These are phyloP conservation scores for Pedetes capensis DNA, from an alignment of 2,113 vertebrate species.

Conservation along the genomic window DNA sequence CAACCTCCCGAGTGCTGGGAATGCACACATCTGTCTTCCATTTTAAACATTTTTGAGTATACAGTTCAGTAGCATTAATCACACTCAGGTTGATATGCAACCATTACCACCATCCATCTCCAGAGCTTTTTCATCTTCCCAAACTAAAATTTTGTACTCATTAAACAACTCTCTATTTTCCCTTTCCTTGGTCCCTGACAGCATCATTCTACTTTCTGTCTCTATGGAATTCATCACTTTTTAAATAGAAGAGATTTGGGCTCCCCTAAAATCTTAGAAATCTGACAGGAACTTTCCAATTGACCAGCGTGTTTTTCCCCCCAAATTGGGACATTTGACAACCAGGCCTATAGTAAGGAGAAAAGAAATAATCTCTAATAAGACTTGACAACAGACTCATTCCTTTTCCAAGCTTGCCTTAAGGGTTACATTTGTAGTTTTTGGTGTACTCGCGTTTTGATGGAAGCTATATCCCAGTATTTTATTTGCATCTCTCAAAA, in stretches of 20 bases:
- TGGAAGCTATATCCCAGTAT: neutral
- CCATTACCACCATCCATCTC: neutral
- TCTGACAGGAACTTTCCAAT: neutral
- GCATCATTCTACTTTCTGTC: neutral
- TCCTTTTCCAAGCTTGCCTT: slow-evolving; percentile 3
- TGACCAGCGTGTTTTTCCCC: neutral
- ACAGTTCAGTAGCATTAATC: neutral
- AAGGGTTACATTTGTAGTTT: neutral
- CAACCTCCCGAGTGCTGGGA: no score
- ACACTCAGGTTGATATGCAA: neutral
- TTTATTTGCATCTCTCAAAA: neutral
- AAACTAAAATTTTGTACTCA: neutral
- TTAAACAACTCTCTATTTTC: neutral
- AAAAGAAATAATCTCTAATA: neutral
- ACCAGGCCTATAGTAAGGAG: neutral
- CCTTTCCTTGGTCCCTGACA: neutral
- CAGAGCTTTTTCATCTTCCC: slow-evolving; percentile 26
- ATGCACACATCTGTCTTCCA: no score
- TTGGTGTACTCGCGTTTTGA: slow-evolving; percentile 1
- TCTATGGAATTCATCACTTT: slow-evolving; percentile 7
- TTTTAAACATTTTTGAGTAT: slow-evolving; percentile 24
- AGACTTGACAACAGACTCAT: slow-evolving; percentile 4
- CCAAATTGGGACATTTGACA: slow-evolving; percentile 14
- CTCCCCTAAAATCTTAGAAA: slow-evolving; percentile 1
- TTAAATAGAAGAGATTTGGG: slow-evolving; percentile 41